Conservation (phyloP, 1,140 invertebrate genomes). For the Leptinotarsa defecta region DNA sequence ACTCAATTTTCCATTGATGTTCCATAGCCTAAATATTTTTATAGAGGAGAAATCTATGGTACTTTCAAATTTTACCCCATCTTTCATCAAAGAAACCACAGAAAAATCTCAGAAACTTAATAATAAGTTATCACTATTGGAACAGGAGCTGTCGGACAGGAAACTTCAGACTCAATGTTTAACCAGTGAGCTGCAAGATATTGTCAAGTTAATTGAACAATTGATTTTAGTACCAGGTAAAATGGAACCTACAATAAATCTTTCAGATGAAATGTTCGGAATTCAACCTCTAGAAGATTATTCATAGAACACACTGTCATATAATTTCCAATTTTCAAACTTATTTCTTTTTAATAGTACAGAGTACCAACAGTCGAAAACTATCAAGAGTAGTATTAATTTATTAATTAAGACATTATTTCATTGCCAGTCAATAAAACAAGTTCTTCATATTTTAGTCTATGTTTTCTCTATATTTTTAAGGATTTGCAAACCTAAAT, state of each 20-base stretch:
- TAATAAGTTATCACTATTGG: not conserved
- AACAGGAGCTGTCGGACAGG: not conserved
- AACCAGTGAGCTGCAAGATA: not conserved
- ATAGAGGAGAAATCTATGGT: constrained; percentile 29
- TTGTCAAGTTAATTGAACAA: not conserved
- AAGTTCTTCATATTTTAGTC: no score
- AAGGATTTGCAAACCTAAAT: no score
- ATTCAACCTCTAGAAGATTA: constrained; percentile 44
- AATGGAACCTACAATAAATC: not conserved
- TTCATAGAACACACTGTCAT: constrained; percentile 7
- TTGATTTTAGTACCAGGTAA: not conserved
- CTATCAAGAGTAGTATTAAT: no score
- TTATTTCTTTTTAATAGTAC: no score
- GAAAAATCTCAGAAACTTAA: not conserved
- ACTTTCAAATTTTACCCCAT: constrained; percentile 7
- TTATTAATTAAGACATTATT: no score
- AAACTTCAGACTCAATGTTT: not conserved
- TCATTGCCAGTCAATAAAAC: no score
- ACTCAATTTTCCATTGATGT: constrained; percentile 26
- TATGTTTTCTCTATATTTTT: no score
- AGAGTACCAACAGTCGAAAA: no score
- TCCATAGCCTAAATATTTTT: constrained; percentile 22
- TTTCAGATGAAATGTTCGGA: constrained; percentile 15
- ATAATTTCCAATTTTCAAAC: no score
- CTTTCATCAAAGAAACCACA: constrained; percentile 14